Evolutionary conservation across 2,888 invertebrate genomes (phyloP).

Genomic region (Pheosia gnoma): DNA sequence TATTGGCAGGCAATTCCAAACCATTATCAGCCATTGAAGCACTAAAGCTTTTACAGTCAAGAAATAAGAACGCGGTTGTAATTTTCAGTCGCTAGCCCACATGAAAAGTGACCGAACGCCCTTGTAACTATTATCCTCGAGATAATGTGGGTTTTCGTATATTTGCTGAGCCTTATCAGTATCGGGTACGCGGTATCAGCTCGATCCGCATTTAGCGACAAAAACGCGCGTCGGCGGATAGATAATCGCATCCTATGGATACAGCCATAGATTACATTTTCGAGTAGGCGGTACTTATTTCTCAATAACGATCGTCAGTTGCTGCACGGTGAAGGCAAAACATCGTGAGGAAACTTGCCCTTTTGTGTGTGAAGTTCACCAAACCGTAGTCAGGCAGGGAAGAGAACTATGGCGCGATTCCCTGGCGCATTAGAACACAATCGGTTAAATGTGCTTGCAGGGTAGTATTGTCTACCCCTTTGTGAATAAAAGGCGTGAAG

Average conservation of each 20-base stretch:
- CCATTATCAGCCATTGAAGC: neutral
- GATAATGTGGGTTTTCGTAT: conserved; percentile 28
- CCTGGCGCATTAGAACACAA: too few species aligned
- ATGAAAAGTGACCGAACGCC: conserved; percentile 11
- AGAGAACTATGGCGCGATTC: too few species aligned
- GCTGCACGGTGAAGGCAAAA: too few species aligned
- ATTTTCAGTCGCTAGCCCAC: conserved; percentile 1
- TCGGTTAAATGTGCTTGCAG: too few species aligned
- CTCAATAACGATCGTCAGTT: too few species aligned
- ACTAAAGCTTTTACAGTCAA: neutral
- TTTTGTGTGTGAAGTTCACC: too few species aligned
- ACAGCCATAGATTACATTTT: conserved; percentile 12
- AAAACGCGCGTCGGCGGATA: conserved; percentile 20
- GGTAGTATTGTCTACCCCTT: too few species aligned
- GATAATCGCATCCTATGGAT: conserved; percentile 22
- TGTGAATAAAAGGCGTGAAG: too few species aligned
- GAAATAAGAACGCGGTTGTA: neutral
- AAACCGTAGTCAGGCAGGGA: too few species aligned
- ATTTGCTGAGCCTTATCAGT: conserved; percentile 29
- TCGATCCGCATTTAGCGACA: conserved; percentile 14
- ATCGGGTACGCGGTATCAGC: conserved; percentile 4
- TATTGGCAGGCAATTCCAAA: too few species aligned
- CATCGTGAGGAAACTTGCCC: too few species aligned
- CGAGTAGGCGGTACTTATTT: neutral
- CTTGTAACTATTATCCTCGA: conserved; percentile 18